Evolutionary conservation across 2,888 invertebrate genomes (phyloP), one percentile per base, ranked within the genome.

Genomic region (Hirtodrosophila trivittata): DNA sequence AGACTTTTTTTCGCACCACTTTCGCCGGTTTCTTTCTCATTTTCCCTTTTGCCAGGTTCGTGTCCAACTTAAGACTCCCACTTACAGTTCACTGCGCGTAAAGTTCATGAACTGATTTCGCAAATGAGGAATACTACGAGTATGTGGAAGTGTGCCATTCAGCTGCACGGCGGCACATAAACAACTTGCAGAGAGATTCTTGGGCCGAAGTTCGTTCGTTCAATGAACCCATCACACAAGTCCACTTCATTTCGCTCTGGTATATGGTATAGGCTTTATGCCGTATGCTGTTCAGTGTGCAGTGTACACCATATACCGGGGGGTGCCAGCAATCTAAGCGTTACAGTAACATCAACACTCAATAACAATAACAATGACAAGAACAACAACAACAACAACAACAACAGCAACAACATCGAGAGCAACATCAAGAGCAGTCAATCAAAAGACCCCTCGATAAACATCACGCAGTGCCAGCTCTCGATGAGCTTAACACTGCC

Each of bases 101-200:
- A 49, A 57, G 68, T 62, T 68, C 55, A 67, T 65, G 51, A 60
- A 62, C 68, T 68, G 65, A 70, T 68, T 70, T 69, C 26, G 52
- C 56, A 59, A 55, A 57, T 51, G 42, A 58, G 46, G 37, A 56
- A 39, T 47, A 32, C 42, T 6, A 41, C 18, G 18, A 10, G 26
- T 39, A 51, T 42, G 21, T 50, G 33, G 38, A 66, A 66, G 63
- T 69, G 55, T 67, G 66, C 43, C 56, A 70, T 67, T 70, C 39
- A 57, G 52, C 54, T 25, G 28, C 42, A 50, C 41, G 35, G 45
- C 41, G 33, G 45, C n/a, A 37, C 45, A 62, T 45, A 49, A 45
- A 51, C 50, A 63, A 55, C 42, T 46, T 58, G 58, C 8, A 18
- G 56, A 28, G 33, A 42, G 47, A 26, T 10, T 9, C 45, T 32